Conservation (phyloP, 2,113 vertebrate genomes). For the Sisor rabdophorus region DNA sequence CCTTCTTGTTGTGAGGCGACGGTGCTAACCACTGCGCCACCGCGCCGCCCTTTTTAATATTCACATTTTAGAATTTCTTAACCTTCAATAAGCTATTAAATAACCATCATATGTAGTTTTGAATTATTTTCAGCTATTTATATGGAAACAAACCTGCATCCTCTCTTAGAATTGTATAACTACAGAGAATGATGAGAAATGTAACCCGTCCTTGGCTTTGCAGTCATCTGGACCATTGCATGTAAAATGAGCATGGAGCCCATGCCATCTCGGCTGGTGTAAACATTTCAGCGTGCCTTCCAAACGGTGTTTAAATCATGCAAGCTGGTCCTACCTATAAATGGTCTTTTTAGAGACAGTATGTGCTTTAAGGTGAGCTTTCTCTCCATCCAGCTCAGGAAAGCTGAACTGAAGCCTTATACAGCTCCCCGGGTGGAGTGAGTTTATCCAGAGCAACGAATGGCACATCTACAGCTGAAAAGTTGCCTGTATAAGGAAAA, state of each 20-base stretch:
- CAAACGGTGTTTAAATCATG: constrained; percentile 27
- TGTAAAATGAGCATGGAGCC: not conserved
- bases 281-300: constrained; percentile 6
- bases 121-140: not conserved
- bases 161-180: not conserved
- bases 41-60: not conserved
- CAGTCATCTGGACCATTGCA: not conserved
- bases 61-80: not conserved
- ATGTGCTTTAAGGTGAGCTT: constrained; percentile 8
- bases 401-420: not conserved
- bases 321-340: constrained; percentile 24
- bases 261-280: not conserved
- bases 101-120: too few relatives aligned
- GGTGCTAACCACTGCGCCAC: too few relatives aligned
- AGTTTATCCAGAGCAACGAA: constrained; percentile 8
- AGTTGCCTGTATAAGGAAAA: constrained; percentile 32
- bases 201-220: not conserved
- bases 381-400: constrained; percentile 11
- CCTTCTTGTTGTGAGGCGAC: too few relatives aligned
- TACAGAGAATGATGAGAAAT: not conserved
- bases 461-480: constrained; percentile 1
- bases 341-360: constrained; percentile 17
- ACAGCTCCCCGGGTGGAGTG: not conserved
- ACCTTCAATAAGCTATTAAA: too few relatives aligned
- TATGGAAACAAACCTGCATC: not conserved